Evolutionary conservation across 2,888 invertebrate genomes (phyloP), one percentile per base, ranked within the genome.

Genomic region (Epicampocera succincta): DNA sequence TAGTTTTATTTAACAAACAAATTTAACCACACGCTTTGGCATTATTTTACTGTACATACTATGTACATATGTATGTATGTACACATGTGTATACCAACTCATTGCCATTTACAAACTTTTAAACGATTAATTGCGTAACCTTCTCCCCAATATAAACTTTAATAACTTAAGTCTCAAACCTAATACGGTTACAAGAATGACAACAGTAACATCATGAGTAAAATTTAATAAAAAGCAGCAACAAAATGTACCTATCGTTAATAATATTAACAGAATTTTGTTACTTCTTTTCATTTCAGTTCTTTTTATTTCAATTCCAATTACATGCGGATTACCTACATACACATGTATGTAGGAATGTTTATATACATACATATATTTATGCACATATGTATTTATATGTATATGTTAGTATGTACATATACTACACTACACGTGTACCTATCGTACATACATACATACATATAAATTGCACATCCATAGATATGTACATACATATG

Each of bases 101-200:
- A 68, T 54, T 54, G 52, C 54, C 17, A 19, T 68, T 56, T 17
- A 19, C 42, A 44, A 54, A 65, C n/a, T 13, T 54, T 52, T 29
- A 60, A 56, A 71, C 12, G 44, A 58, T 54, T 38, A 21, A 56
- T 29, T 46, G 46, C 17, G 25, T 44, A 65, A 56, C 63, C 63
- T 63, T 65, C 56, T 38, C 19, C 11, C 17, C n/a, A 46, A 44
- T 46, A 56, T 74, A 74, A 74, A 56, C 54, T 65, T 74, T 21
- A 63, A 65, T 65, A 44, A 74, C 63, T 68, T 38, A 19, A 40
- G 25, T 50, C 50, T 72, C 46, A 13, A 60, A 29, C 50, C 60
- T 60, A 60, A 60, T 56, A 42, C 15, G 15, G 15, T 6, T 38
- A 52, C 40, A 44, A 6, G 44, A 69, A 46, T 46, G 48, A n/a